Evolutionary conservation across 2,888 invertebrate species (phyloP), one percentile per base, ranked within the genome.

Genomic region (Alloscopus bannaensis): DNA sequence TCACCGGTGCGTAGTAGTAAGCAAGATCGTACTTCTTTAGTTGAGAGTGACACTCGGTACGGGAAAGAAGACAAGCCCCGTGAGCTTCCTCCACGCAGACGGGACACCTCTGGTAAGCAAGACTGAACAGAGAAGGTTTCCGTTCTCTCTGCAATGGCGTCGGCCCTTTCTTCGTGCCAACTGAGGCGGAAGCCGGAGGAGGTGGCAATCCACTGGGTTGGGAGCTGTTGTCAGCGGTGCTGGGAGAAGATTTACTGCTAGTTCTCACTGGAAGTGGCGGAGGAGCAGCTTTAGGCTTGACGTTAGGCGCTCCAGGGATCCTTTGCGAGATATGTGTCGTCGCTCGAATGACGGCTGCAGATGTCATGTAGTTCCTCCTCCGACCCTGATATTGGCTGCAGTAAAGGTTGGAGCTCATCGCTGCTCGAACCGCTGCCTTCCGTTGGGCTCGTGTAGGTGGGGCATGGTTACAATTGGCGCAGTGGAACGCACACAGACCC

Each of bases 371-470:
- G 11, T 3, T 24, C 62, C 22, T 40, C 16, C 40, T 16, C n/a
- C 20, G 59, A 26, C 40, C 22, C n/a, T 31, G 59, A 26, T 29
- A 59, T n/a, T 62, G 20, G 8, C 24, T 6, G 16, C 40, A 40
- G 40, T 42, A 16, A 42, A 20, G 22, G 40, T 1, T 26, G 24
- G 29, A n/a, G n/a, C n/a, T n/a, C n/a, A 22, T 3, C 3, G 52
- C 52, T 8, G 26, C 26, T 3, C 64, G 72, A 24, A 28, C 52
- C 26, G 72, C 72, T 0, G 72, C 72, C 20, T 72, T 72, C 20
- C 72, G 20, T 55, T 72, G 72, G n/a, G 72, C 52, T 20, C 72
- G 50, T 3, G 71, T 62, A 28, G 22, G 31, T 13, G 29, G 50
- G 13, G 64, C 28, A 16, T 8, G 4, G 36, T 64, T 64, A 28